phyloP scores from a whole-genome alignment of 2,113 vertebrate species.

The Agelaius tricolor region DNA sequence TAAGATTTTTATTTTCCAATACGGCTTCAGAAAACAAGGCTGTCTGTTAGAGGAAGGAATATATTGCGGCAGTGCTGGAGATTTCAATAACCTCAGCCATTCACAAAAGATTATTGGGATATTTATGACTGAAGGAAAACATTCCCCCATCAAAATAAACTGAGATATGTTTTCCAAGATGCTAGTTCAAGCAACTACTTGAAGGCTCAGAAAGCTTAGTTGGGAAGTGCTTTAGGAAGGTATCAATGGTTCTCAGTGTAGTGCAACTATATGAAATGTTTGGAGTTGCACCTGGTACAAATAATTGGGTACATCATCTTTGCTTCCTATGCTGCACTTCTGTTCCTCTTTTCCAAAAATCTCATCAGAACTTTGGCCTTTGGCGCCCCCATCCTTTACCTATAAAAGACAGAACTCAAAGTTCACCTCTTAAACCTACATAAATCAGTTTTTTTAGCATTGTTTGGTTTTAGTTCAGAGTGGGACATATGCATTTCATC shows the following conservation, averaged over 20 bases:
- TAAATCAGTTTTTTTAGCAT: not conserved
- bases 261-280: not conserved
- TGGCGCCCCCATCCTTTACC: not conserved
- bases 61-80: constrained; percentile 41
- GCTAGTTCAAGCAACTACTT: not conserved
- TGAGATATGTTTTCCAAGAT: constrained; percentile 40
- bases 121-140: constrained; percentile 54
- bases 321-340: not conserved
- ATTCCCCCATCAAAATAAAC: constrained; percentile 40
- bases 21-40: constrained; percentile 65
- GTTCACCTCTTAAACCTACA: not conserved
- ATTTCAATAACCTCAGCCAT: constrained; percentile 61
- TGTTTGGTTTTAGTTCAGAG: not conserved
- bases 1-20: constrained; percentile 65
- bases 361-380: not conserved
- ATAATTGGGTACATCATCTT: not conserved
- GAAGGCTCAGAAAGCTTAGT: not conserved
- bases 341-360: not conserved
- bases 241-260: not conserved
- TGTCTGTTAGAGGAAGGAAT: constrained; percentile 53
- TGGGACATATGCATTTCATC: not conserved
- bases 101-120: constrained; percentile 59
- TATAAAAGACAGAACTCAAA: not conserved
- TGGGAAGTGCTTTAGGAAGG: not conserved
- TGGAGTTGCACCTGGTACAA: not conserved